A percentile compares a stretch with the other conserved stretches of the same genome.
Evolutionary conservation across 1,140 invertebrate species (phyloP).

Genomic region (Muscidifurax raptorellus): DNA sequence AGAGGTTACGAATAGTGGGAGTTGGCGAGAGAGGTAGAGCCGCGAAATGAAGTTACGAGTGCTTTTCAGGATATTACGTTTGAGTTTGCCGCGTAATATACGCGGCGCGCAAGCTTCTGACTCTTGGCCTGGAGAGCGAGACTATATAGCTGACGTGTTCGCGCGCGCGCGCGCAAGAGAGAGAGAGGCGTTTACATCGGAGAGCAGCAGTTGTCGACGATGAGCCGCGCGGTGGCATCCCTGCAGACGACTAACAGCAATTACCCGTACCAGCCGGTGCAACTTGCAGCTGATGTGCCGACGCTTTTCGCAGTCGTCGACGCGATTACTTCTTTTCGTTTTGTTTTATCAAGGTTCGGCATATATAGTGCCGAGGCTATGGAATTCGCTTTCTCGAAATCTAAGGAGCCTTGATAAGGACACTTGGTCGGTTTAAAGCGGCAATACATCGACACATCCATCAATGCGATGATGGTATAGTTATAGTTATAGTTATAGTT

Average conservation of each 20-base stretch:
- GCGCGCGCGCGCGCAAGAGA: too few species aligned
- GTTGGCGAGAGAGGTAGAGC: not conserved
- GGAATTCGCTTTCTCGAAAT: too few species aligned
- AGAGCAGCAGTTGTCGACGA: not conserved
- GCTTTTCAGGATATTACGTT: constrained; percentile 67
- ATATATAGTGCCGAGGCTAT: too few species aligned
- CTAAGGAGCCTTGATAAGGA: too few species aligned
- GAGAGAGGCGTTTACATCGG: not conserved
- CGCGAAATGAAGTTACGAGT: constrained; percentile 63
- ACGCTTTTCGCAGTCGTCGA: not conserved
- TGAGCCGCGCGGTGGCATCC: not conserved
- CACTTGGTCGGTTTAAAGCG: too few species aligned
- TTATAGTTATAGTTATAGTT: too few species aligned
- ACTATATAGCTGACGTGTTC: too few species aligned
- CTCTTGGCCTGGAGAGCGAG: not conserved
- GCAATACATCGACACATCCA: too few species aligned
- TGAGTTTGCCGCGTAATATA: constrained; percentile 64
- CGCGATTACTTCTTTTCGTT: too few species aligned
- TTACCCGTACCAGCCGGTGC: not conserved
- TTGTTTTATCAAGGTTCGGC: too few species aligned
- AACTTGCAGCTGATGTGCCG: not conserved
- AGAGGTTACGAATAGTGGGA: constrained; percentile 44
- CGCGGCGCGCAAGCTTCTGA: constrained; percentile 49
- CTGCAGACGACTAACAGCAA: not conserved
- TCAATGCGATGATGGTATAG: too few species aligned